Evolutionary conservation across 2,888 invertebrate genomes (phyloP).

Genomic region (Caenorhabditis imperialis): DNA sequence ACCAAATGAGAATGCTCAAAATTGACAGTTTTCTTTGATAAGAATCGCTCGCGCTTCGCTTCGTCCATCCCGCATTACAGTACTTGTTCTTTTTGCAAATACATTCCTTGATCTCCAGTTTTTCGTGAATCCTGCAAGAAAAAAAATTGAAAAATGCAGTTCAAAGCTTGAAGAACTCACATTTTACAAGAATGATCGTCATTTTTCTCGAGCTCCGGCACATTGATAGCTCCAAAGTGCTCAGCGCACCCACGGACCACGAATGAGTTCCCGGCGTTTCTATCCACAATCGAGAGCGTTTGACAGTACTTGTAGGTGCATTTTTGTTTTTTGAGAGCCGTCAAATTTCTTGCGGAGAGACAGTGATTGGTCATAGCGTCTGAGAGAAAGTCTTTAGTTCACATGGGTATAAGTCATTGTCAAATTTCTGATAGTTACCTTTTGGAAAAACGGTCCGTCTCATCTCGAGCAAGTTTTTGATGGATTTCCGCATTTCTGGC

Average conservation of each 20-base stretch:
- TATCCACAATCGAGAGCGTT: constrained; percentile 71
- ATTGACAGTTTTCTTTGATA: constrained; percentile 4
- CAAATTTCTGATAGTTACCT: too few relatives aligned
- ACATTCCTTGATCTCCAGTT: constrained; percentile 74
- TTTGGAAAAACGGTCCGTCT: constrained; percentile 67
- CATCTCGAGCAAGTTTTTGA: constrained; percentile 70
- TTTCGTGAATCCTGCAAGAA: constrained; percentile 67
- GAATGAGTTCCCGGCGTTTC: constrained; percentile 68
- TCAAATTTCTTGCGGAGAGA: constrained; percentile 64
- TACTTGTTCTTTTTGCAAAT: constrained; percentile 71
- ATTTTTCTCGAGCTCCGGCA: constrained; percentile 60
- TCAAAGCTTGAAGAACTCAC: constrained; percentile 6
- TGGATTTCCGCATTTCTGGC: constrained; percentile 63
- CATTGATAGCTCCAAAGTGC: constrained; percentile 72
- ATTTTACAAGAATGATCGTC: constrained; percentile 67
- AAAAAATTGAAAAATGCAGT: neutral
- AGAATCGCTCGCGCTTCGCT: constrained; percentile 21
- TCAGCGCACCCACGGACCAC: constrained; percentile 76
- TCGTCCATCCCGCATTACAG: constrained; percentile 68
- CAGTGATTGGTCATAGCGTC: constrained; percentile 68
- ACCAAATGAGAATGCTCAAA: neutral
- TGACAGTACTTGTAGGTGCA: constrained; percentile 72
- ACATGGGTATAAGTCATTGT: too few relatives aligned
- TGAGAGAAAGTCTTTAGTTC: constrained; percentile 30
- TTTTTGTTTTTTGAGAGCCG: constrained; percentile 64